Evolutionary conservation across 2,797 vertebrate genomes (phyloP).

Genomic region (Gallinago nigripennis): DNA sequence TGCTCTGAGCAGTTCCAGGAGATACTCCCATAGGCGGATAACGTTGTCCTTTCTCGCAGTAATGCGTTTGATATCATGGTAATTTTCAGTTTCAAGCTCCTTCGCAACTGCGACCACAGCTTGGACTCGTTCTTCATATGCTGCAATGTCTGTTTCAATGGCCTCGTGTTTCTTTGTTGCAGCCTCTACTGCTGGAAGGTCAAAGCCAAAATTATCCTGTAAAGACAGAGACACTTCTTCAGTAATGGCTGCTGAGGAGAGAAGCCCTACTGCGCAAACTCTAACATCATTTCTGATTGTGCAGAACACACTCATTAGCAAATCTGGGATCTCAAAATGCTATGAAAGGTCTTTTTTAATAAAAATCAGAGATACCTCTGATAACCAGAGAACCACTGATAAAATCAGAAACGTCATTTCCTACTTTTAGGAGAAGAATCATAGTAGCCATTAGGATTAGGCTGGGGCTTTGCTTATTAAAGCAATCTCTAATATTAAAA

Average conservation of each 20-base stretch:
- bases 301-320: background rate
- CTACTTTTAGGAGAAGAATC: background rate
- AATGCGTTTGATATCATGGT: slow-evolving; percentile 93
- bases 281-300: background rate
- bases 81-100: slow-evolving; percentile 92
- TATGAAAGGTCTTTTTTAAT: background rate
- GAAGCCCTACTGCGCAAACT: background rate
- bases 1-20: slow-evolving; percentile 92
- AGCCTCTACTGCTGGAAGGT: slow-evolving; percentile 93
- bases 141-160: slow-evolving; percentile 93
- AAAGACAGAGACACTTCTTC: slow-evolving; percentile 18
- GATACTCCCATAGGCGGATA: slow-evolving; percentile 95
- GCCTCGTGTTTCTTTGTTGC: slow-evolving; percentile 95
- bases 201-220: slow-evolving; percentile 95
- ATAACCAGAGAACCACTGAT: background rate
- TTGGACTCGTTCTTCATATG: slow-evolving; percentile 93
- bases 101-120: slow-evolving; percentile 89
- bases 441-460: background rate
- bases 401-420: background rate
- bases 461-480: background rate
- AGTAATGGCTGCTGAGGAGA: background rate
- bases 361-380: background rate
- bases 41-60: slow-evolving; percentile 93
- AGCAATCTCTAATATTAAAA: background rate
- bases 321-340: background rate